Evolutionary conservation across 2,113 vertebrate genomes (phyloP).

Genomic region (Gavialis gangeticus): DNA sequence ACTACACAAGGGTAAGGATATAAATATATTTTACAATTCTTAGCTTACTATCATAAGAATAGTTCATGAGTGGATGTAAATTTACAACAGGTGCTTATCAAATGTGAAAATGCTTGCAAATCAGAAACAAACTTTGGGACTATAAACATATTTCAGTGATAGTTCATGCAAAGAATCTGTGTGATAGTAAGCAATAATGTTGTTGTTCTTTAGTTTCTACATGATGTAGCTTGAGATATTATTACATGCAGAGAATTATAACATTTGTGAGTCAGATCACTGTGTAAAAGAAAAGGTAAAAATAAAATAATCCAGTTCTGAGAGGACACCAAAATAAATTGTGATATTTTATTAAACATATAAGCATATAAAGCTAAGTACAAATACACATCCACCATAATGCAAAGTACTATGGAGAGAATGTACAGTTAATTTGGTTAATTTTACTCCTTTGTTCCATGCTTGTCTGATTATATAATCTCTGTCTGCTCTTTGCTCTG

Average conservation of each 20-base stretch:
- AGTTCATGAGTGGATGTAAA: conserved; percentile 72
- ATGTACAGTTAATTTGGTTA: not conserved
- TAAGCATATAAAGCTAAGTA: conserved; percentile 14
- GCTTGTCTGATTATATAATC: not conserved
- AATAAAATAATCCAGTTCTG: not conserved
- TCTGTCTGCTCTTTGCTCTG: not conserved
- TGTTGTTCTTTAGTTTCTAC: conserved; percentile 40
- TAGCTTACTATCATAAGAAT: conserved; percentile 64
- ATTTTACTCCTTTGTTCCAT: not conserved
- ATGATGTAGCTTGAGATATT: conserved; percentile 14
- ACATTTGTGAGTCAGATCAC: not conserved
- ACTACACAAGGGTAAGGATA: conserved; percentile 48
- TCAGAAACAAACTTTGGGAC: conserved; percentile 77
- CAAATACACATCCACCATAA: not conserved
- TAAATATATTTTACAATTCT: conserved; percentile 77
- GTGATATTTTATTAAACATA: conserved; percentile 17
- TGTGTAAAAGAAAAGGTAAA: not conserved
- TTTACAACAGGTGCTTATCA: conserved; percentile 82
- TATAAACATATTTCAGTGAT: conserved; percentile 70
- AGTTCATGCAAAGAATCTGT: conserved; percentile 57
- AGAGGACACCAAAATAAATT: not conserved
- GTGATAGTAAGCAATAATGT: conserved; percentile 41
- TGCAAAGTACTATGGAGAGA: not conserved
- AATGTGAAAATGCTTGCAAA: conserved; percentile 79
- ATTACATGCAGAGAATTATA: conserved; percentile 14